Conservation (phyloP, 2,113 vertebrate genomes). For the Menidia beryllina region DNA sequence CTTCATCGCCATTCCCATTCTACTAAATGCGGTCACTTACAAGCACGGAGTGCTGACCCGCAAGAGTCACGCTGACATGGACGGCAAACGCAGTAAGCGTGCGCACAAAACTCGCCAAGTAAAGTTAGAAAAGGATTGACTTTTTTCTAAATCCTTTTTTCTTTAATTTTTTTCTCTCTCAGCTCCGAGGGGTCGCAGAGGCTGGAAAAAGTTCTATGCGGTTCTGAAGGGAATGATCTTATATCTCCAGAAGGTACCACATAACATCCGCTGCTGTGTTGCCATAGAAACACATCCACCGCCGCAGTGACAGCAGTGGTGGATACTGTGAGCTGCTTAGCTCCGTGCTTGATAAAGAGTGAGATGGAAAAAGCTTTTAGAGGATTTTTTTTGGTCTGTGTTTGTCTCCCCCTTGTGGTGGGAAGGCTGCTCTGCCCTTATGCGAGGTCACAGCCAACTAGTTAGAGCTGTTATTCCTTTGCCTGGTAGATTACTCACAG, state of each 20-base stretch:
- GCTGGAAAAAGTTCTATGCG: constrained; percentile 99
- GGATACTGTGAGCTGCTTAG: constrained; percentile 45
- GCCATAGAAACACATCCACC: constrained; percentile 74
- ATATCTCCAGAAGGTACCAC: constrained; percentile 95
- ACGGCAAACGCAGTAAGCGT: constrained; percentile 94
- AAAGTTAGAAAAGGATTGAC: neutral
- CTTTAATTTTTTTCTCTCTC: constrained; percentile 16
- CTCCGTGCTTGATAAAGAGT: constrained; percentile 18
- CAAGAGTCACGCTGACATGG: constrained; percentile 97
- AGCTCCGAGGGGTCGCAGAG: constrained; percentile 95
- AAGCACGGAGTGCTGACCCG: constrained; percentile 94
- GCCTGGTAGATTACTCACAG: neutral
- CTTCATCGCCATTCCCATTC: constrained; percentile 93
- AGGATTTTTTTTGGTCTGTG: constrained; percentile 10
- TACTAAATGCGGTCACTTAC: constrained; percentile 92
- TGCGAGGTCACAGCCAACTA: neutral
- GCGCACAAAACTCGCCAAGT: neutral
- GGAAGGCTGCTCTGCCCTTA: constrained; percentile 5
- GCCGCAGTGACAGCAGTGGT: constrained; percentile 49
- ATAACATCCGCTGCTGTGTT: constrained; percentile 62
- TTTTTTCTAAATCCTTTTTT: neutral
- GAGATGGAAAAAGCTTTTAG: constrained; percentile 14
- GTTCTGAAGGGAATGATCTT: constrained; percentile 96
- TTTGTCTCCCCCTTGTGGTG: constrained; percentile 73
- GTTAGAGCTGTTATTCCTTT: too few relatives aligned